These are phyloP conservation scores for Sturnira hondurensis DNA, from an alignment of 2,113 vertebrate species.

Conservation along the genomic window DNA sequence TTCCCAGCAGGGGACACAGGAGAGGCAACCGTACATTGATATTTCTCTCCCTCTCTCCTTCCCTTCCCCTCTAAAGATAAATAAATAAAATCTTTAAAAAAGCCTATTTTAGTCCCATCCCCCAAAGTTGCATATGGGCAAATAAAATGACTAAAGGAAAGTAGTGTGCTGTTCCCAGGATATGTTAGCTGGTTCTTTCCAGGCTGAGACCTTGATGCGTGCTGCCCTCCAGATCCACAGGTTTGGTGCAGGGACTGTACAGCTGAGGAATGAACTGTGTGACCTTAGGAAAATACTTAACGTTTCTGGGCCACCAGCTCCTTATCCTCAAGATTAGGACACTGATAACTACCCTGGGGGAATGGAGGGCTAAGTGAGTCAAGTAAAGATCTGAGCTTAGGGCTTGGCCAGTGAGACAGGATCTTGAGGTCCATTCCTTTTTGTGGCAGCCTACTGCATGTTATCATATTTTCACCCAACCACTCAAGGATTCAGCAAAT, in stretches of 20 bases:
- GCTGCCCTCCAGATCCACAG: neutral
- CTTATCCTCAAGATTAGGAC: neutral
- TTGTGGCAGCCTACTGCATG: neutral
- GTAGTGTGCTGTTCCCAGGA: no score
- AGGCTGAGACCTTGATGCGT: accelerated
- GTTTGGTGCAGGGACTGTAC: neutral
- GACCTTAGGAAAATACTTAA: neutral
- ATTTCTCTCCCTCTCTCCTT: no score
- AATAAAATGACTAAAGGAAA: no score
- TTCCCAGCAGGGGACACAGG: no score
- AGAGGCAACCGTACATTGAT: no score
- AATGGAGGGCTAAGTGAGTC: neutral
- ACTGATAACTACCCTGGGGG: neutral
- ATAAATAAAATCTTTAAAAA: no score
- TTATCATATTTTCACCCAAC: neutral
- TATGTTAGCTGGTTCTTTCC: neutral
- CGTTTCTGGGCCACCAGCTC: neutral
- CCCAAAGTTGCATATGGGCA: neutral
- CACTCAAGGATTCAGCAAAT: neutral
- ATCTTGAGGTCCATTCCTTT: neutral
- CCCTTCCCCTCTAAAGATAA: no score
- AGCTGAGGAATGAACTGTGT: neutral
- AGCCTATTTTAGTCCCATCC: neutral
- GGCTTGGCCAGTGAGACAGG: neutral
- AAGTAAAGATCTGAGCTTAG: neutral